phyloP scores from a whole-genome alignment of 2,797 vertebrate species.

The Geotrypetes seraphini region DNA sequence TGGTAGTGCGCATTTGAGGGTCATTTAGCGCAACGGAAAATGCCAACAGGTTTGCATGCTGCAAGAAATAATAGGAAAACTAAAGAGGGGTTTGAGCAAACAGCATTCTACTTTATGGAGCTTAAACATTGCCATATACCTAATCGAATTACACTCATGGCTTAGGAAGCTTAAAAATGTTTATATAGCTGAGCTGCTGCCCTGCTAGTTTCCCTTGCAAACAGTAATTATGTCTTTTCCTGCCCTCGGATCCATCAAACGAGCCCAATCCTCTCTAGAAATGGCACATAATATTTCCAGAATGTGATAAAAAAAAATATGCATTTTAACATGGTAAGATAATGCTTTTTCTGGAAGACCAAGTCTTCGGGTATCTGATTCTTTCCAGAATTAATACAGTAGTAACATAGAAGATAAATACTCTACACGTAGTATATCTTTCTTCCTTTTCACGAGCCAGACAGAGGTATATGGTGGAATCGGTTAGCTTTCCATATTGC shows the following conservation, averaged over 20 bases:
- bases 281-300: too few species aligned
- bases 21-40: slow-evolving; percentile 33
- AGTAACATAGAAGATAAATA: too few species aligned
- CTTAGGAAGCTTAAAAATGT: slow-evolving; percentile 22
- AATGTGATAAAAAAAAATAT: too few species aligned
- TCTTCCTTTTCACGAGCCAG: too few species aligned
- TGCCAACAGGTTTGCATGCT: slow-evolving; percentile 30
- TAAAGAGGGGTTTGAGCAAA: slow-evolving; percentile 12
- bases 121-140: slow-evolving; percentile 16
- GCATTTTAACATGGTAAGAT: too few species aligned
- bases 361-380: not conserved
- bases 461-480: too few species aligned
- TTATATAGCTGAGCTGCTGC: slow-evolving; percentile 14
- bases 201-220: not conserved
- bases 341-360: slow-evolving; percentile 14
- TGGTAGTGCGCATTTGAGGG: slow-evolving; percentile 28
- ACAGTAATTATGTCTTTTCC: not conserved
- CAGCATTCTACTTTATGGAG: slow-evolving; percentile 29
- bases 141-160: slow-evolving; percentile 19
- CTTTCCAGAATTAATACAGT: too few species aligned
- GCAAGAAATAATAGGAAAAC: slow-evolving; percentile 35
- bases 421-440: too few species aligned
- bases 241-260: not conserved
- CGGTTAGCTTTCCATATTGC: too few species aligned
- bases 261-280: too few species aligned